These are phyloP conservation scores for Sympetrum striolatum DNA, from an alignment of 2,888 invertebrate genomes.

Conservation along the genomic window DNA sequence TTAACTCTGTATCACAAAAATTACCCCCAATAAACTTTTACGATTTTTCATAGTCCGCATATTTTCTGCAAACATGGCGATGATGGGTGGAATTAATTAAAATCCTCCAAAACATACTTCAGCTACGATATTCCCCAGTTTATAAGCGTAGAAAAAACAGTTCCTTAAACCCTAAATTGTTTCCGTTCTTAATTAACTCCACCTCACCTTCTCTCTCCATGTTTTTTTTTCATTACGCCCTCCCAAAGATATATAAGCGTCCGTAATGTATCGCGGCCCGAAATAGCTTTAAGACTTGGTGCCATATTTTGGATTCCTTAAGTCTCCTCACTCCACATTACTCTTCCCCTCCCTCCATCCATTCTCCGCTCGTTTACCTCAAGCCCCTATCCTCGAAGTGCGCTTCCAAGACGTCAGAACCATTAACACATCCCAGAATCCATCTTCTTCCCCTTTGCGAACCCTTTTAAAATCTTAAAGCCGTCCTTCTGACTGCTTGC, in stretches of 20 bases:
- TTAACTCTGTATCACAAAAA: too few relatives aligned
- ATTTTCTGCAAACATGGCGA: neutral
- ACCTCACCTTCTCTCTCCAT: neutral
- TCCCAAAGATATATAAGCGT: constrained; percentile 13
- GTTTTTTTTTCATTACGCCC: neutral
- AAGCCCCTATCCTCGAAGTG: neutral
- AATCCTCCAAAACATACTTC: neutral
- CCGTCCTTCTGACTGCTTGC: neutral
- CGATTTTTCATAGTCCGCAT: too few relatives aligned
- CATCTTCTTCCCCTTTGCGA: neutral
- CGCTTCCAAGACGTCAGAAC: neutral
- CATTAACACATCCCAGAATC: constrained; percentile 20
- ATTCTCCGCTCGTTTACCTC: neutral
- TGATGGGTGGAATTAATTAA: neutral
- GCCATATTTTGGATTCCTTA: constrained; percentile 4
- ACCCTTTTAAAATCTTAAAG: neutral
- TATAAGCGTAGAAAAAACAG: neutral
- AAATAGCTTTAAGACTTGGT: constrained; percentile 22
- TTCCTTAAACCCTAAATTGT: neutral
- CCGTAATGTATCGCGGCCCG: neutral
- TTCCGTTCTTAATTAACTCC: constrained; percentile 15
- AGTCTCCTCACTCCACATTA: neutral
- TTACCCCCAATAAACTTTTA: too few relatives aligned
- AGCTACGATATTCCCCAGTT: neutral
- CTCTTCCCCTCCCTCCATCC: neutral